Conservation (phyloP, 1,140 invertebrate species). For the Zaprionus tsacasi region DNA sequence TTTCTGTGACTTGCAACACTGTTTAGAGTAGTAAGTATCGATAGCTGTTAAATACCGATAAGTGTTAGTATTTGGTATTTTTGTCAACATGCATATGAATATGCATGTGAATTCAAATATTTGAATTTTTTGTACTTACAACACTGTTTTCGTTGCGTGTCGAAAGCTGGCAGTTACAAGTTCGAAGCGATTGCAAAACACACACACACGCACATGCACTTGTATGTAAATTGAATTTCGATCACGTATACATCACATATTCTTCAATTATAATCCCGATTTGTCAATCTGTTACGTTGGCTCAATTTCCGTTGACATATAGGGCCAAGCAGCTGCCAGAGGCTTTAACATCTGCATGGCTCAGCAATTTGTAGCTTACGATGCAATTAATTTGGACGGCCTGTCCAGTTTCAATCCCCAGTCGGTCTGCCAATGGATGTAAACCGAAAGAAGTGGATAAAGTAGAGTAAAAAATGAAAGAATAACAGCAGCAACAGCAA, state of each 20-base stretch:
- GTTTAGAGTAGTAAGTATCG: neutral
- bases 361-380: slow-evolving; percentile 23
- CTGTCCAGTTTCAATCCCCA: slow-evolving; percentile 3
- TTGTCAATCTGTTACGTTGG: slow-evolving; percentile 22
- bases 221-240: neutral
- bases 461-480: slow-evolving; percentile 13
- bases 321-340: slow-evolving; percentile 13
- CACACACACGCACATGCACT: no score
- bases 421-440: neutral
- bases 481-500: neutral
- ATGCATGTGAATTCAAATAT: no score
- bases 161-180: no score
- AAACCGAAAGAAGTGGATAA: slow-evolving; percentile 17
- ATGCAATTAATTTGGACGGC: slow-evolving; percentile 34
- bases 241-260: neutral
- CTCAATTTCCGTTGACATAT: slow-evolving; percentile 29
- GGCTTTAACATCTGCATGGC: slow-evolving; percentile 30
- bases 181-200: no score
- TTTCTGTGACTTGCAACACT: neutral
- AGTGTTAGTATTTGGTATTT: neutral
- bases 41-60: neutral
- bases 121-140: no score
- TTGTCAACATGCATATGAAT: no score
- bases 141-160: no score
- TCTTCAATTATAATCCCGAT: slow-evolving; percentile 5